Conservation (phyloP, 2,888 invertebrate species). For the Anorthoa munda region DNA sequence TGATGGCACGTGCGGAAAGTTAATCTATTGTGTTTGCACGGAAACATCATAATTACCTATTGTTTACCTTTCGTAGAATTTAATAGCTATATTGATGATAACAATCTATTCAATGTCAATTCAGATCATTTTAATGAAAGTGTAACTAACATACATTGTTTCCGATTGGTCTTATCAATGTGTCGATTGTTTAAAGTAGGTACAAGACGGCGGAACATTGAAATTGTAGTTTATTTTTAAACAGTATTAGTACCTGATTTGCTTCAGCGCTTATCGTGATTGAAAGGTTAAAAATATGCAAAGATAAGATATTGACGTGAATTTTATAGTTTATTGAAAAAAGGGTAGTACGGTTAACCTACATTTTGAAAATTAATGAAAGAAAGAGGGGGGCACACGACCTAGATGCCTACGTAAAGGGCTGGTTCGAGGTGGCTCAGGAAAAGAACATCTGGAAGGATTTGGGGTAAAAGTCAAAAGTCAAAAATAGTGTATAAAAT, state of each 20-base stretch:
- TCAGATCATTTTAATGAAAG: neutral
- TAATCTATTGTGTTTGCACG: slow-evolving; percentile 12
- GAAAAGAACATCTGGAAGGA: too few species aligned
- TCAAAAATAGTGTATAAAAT: too few species aligned
- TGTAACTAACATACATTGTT: neutral
- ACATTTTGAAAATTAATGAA: neutral
- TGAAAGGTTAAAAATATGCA: slow-evolving; percentile 6
- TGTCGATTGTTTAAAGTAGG: slow-evolving; percentile 4
- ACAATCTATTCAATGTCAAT: neutral
- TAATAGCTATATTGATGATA: slow-evolving; percentile 7
- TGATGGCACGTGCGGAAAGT: slow-evolving; percentile 13
- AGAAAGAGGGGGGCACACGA: too few species aligned
- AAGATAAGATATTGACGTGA: slow-evolving; percentile 9
- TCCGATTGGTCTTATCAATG: slow-evolving; percentile 40
- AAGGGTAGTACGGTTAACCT: neutral
- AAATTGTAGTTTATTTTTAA: slow-evolving; percentile 42
- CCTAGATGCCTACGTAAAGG: too few species aligned
- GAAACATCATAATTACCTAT: slow-evolving; percentile 28
- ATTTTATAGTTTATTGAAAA: neutral
- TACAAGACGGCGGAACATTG: slow-evolving; percentile 6
- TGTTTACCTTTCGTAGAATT: slow-evolving; percentile 20
- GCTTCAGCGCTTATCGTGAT: slow-evolving; percentile 27
- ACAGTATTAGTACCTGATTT: slow-evolving; percentile 25
- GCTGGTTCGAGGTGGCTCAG: too few species aligned
- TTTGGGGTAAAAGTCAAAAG: too few species aligned